Evolutionary conservation across 2,888 invertebrate genomes (phyloP).

Genomic region (Drosophila demipolita): DNA sequence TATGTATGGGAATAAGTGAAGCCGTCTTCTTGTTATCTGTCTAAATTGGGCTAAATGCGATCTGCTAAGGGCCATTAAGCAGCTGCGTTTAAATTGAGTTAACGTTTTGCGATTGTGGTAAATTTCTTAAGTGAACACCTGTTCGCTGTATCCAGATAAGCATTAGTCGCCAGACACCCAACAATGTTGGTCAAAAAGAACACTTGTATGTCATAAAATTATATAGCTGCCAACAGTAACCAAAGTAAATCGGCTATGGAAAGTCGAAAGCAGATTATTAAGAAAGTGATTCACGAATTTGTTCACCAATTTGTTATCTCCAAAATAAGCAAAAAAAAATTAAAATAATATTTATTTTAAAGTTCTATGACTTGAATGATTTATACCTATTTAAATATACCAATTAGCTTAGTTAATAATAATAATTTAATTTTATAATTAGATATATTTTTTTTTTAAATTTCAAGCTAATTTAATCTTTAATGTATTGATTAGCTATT

Average conservation of each 20-base stretch:
- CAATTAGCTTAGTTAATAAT: not conserved
- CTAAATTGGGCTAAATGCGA: not conserved
- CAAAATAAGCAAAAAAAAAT: not conserved
- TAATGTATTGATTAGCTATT: not conserved
- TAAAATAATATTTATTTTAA: not conserved
- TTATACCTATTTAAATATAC: not conserved
- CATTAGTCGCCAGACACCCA: conserved; percentile 15
- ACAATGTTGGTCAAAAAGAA: conserved; percentile 25
- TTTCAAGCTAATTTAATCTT: not conserved
- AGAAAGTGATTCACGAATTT: conserved; percentile 26
- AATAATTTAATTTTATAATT: not conserved
- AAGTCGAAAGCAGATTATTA: not conserved
- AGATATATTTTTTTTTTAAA: not conserved
- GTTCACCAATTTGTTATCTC: not conserved
- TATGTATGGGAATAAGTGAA: not conserved
- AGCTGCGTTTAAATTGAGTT: conserved; percentile 46
- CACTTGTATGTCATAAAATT: conserved; percentile 53
- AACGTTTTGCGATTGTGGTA: conserved; percentile 6
- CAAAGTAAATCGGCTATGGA: not conserved
- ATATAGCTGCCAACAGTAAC: conserved; percentile 11
- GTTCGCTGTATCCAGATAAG: conserved; percentile 50
- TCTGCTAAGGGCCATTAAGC: conserved; percentile 19
- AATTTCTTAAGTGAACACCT: conserved; percentile 57
- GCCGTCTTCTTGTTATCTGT: not conserved
- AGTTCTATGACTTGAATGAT: not conserved